Conservation (phyloP, 1,140 invertebrate species). For the Drosophila pectinifera region DNA sequence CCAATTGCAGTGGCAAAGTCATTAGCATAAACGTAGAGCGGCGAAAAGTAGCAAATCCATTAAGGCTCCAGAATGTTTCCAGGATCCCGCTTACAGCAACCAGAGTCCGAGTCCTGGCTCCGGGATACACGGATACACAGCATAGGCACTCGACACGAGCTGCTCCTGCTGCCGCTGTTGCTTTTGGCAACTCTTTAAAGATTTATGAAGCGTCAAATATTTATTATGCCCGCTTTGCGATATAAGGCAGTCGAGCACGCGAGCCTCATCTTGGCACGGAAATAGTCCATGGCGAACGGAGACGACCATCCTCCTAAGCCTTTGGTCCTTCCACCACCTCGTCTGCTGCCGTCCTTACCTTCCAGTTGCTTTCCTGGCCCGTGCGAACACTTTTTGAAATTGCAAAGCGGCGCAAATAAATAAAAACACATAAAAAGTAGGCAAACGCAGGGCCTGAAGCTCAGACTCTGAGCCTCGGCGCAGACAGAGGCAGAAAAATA, state of each 20-base stretch:
- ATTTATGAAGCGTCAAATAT: constrained; percentile 85
- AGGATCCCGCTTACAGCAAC: constrained; percentile 1
- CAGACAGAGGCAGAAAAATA: constrained; percentile 63
- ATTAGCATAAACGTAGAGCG: constrained; percentile 77
- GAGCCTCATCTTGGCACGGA: constrained; percentile 66
- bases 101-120: constrained; percentile 10
- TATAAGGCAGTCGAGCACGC: constrained; percentile 79
- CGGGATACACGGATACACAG: background rate
- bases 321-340: constrained; percentile 22
- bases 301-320: constrained; percentile 29
- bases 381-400: constrained; percentile 78
- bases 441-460: constrained; percentile 49
- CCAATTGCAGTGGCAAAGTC: constrained; percentile 69
- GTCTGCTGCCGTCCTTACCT: background rate
- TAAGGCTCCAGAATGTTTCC: constrained; percentile 40
- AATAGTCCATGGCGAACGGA: constrained; percentile 58
- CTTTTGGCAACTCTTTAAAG: constrained; percentile 83
- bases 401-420: constrained; percentile 82
- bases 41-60: constrained; percentile 77
- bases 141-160: constrained; percentile 31
- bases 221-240: constrained; percentile 84
- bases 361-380: background rate
- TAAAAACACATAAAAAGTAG: constrained; percentile 82
- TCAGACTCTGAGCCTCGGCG: constrained; percentile 14
- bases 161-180: constrained; percentile 29